Percentiles rank a stretch among this genome's conserved stretches.
phyloP scores from a whole-genome alignment of 1,140 invertebrate genomes.

The Musca domestica region DNA sequence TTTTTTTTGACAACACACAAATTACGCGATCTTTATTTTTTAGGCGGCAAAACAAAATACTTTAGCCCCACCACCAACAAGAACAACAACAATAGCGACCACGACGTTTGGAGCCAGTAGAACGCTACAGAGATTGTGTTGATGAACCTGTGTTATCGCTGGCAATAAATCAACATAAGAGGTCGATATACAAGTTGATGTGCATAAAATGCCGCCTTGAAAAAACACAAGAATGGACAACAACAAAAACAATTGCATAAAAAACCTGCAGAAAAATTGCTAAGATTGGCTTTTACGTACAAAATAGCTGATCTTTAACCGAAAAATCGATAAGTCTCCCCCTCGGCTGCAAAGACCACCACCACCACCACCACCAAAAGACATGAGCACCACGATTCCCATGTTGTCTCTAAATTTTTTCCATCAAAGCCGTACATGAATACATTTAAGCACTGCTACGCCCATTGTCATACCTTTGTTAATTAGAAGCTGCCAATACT shows the following conservation, averaged over 20 bases:
- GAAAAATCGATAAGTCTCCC: background rate
- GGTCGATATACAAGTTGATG: conserved; percentile 16
- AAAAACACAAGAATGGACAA: no score
- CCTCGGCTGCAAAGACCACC: no score
- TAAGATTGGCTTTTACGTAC: no score
- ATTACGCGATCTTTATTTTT: conserved; percentile 16
- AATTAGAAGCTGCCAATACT: conserved; percentile 1
- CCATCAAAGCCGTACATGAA: background rate
- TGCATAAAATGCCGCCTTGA: conserved; percentile 8
- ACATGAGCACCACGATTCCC: no score
- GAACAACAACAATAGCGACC: no score
- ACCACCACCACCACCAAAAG: no score
- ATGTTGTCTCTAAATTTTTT: no score
- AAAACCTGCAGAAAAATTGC: no score
- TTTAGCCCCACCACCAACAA: background rate
- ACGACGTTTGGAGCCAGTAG: no score
- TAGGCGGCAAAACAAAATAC: background rate
- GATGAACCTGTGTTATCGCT: conserved; percentile 16
- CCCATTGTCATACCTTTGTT: background rate
- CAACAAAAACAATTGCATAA: no score
- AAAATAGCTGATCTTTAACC: background rate
- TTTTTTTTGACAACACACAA: conserved; percentile 1
- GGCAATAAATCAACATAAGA: conserved; percentile 15
- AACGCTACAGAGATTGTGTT: conserved; percentile 1
- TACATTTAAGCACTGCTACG: background rate